Conservation (phyloP, 2,888 invertebrate species). For the Allygus modestus region DNA sequence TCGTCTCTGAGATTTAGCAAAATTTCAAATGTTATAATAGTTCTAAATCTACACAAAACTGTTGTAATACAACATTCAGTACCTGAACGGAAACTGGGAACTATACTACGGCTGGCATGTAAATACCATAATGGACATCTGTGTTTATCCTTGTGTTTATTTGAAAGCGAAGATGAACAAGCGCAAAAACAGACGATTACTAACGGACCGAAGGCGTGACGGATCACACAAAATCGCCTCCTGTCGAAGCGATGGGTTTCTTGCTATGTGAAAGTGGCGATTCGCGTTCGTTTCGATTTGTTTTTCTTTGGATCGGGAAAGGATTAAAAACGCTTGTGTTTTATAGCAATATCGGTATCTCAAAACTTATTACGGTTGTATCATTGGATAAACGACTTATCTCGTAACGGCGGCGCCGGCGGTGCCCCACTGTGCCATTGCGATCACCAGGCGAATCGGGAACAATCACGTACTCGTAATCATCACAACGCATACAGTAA, state of each 20-base stretch:
- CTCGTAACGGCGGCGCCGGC: neutral
- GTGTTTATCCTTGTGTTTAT: neutral
- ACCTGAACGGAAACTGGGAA: too few relatives aligned
- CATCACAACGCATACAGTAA: neutral
- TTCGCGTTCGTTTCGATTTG: neutral
- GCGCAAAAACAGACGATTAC: neutral
- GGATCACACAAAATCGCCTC: too few relatives aligned
- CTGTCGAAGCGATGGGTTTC: neutral
- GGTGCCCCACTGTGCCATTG: neutral
- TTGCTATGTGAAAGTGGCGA: slow-evolving; percentile 5
- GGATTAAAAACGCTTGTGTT: neutral
- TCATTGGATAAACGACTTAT: neutral
- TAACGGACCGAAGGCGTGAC: neutral
- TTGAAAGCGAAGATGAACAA: neutral
- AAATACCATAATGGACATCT: too few relatives aligned
- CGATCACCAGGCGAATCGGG: neutral
- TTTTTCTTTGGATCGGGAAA: neutral
- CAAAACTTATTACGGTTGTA: too few relatives aligned
- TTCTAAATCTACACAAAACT: too few relatives aligned
- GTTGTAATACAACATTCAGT: too few relatives aligned
- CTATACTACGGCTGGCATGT: too few relatives aligned
- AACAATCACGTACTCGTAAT: slow-evolving; percentile 10
- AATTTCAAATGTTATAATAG: too few relatives aligned
- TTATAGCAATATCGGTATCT: too few relatives aligned
- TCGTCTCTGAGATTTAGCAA: too few relatives aligned